phyloP scores from a whole-genome alignment of 2,797 vertebrate species.

The Simalia tracyae region DNA sequence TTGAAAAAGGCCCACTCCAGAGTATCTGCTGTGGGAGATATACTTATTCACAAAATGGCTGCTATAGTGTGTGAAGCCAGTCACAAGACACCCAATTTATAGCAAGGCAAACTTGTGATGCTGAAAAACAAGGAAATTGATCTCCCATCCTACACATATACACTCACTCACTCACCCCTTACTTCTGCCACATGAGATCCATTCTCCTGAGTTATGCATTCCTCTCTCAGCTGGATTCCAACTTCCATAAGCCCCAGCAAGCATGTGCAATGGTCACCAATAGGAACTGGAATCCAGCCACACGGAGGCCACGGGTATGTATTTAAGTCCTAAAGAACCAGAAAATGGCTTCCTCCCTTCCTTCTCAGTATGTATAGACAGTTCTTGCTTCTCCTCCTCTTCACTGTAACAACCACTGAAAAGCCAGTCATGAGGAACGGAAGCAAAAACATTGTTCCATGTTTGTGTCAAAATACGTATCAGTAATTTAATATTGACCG shows the following conservation, averaged over 20 bases:
- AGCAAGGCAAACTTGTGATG: not conserved
- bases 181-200: not conserved
- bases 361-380: not conserved
- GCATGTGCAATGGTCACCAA: not conserved
- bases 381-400: not conserved
- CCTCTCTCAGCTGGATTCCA: not conserved
- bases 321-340: not conserved
- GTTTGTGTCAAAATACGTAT: not conserved
- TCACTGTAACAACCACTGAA: not conserved
- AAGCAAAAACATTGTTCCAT: not conserved
- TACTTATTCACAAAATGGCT: not conserved
- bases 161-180: not conserved
- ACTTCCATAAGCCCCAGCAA: not conserved
- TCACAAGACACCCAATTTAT: not conserved
- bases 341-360: not conserved
- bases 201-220: not conserved
- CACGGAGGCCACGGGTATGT: not conserved
- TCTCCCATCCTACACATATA: not conserved
- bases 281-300: not conserved
- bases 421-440: not conserved
- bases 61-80: not conserved
- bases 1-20: not conserved
- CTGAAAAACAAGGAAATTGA: not conserved
- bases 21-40: not conserved
- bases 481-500: not conserved